These are phyloP conservation scores for Catocala nupta DNA, from an alignment of 2,888 invertebrate species.

Conservation along the genomic window DNA sequence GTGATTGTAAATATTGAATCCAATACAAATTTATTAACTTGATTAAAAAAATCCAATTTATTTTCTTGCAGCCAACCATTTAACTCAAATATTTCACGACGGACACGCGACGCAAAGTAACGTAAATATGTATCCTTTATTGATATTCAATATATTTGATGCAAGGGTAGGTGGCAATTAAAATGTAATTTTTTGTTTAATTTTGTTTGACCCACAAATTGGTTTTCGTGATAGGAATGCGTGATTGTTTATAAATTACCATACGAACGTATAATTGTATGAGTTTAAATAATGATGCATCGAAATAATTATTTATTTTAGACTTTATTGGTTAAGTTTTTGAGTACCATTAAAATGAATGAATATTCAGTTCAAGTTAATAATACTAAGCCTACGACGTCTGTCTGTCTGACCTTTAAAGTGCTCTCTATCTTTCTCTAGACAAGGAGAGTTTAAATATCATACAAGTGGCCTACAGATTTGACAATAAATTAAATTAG, in stretches of 20 bases:
- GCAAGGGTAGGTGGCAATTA: constrained; percentile 47
- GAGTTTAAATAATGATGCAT: not conserved
- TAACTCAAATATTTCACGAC: constrained; percentile 3
- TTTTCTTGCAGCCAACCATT: not conserved
- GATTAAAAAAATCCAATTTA: too few relatives aligned
- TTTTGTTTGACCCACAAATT: constrained; percentile 42
- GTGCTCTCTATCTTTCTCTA: too few relatives aligned
- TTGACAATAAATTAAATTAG: too few relatives aligned
- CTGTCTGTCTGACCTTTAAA: too few relatives aligned
- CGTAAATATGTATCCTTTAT: constrained; percentile 40
- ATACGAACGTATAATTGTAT: constrained; percentile 11
- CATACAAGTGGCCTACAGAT: too few relatives aligned
- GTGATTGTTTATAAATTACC: constrained; percentile 45
- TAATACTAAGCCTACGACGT: too few relatives aligned
- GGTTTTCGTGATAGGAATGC: constrained; percentile 51
- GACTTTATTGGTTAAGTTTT: too few relatives aligned
- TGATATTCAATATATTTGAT: constrained; percentile 50
- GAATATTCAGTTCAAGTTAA: too few relatives aligned
- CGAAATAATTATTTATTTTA: not conserved
- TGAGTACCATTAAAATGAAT: too few relatives aligned
- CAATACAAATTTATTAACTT: too few relatives aligned
- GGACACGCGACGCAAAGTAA: constrained; percentile 25
- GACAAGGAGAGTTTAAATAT: too few relatives aligned
- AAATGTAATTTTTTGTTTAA: constrained; percentile 42
- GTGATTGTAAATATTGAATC: too few relatives aligned